Percentiles rank a stretch among this genome's conserved stretches.
phyloP scores from a whole-genome alignment of 2,797 vertebrate species.

The Chrysocyon brachyurus region DNA sequence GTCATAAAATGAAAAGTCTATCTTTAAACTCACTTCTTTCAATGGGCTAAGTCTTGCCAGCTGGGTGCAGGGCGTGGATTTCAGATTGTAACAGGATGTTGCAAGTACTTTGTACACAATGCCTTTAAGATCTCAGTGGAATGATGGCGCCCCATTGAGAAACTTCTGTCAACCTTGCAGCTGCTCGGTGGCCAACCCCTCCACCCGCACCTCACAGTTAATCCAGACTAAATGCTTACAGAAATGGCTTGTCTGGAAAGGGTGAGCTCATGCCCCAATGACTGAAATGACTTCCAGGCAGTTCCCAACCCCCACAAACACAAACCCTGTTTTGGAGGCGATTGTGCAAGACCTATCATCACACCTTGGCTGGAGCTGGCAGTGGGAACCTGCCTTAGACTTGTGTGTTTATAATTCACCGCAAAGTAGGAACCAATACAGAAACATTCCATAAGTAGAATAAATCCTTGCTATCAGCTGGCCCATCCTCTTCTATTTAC shows the following conservation, averaged over 20 bases:
- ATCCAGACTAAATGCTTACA: neutral
- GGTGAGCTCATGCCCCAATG: conserved; percentile 77
- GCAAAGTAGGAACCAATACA: neutral
- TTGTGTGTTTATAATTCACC: conserved; percentile 56
- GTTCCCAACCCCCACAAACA: conserved; percentile 72
- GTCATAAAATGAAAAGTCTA: conserved; percentile 39
- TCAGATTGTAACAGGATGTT: conserved; percentile 57
- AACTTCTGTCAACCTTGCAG: conserved; percentile 65
- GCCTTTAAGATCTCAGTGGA: neutral
- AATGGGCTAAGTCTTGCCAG: conserved; percentile 60
- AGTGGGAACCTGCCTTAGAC: neutral
- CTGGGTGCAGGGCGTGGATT: conserved; percentile 25
- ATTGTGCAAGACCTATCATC: conserved; percentile 44
- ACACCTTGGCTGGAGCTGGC: neutral
- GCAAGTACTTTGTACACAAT: conserved; percentile 66
- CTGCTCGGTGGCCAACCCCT: conserved; percentile 49
- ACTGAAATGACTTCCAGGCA: conserved; percentile 73
- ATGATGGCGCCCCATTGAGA: conserved; percentile 65
- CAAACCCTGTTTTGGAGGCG: conserved; percentile 41
- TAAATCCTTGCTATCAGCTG: neutral
- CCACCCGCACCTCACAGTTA: conserved; percentile 55
- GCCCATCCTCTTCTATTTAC: neutral
- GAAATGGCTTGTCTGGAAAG: conserved; percentile 78
- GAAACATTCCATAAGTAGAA: neutral
- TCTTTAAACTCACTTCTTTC: conserved; percentile 46